Base-by-base conservation (phyloP, 2,888 invertebrate species). In the Hymenopus coronatus region DNA sequence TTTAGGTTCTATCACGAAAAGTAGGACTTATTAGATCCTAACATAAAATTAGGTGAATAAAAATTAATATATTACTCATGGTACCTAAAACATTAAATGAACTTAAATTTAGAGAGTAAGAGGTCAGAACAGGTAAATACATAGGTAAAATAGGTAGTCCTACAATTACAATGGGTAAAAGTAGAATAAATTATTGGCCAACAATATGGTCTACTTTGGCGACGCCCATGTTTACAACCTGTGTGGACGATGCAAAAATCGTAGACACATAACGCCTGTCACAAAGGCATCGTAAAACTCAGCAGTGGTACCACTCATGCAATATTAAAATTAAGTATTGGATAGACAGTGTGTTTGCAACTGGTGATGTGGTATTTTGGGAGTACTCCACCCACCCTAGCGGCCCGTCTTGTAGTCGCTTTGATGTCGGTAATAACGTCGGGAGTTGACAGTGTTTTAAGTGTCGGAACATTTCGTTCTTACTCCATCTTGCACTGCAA, bases 361-460 rank as follows among this genome's bases (percentile, higher is more conserved):
- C 54, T 70, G 54, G 2, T 70, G 54, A 70, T 25, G 54, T 70
- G 54, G 54, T 70, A 70, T 70, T 70, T 70, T 70, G 20, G 54
- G 54, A 70, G 20, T 70, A 70, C 6, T 70, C 54, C 54, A 70
- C 54, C 54, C 54, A 70, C 54, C 25, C 25, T 25, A 25, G 54
- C 54, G 54, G 54, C 54, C 54, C 54, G 25, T 14, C 54, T 4
- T 6, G 54, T 20, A 84, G 30, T 30, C 30, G 15, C 84, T 84
- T 84, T 84, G 84, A 84, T 84, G 84, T 84, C 28, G 25, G 84
- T 33, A 84, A 84, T 84, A 84, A 84, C 84, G 33, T 30, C 30
- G 28, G 30, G 30, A 33, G 84, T 84, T 84, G 84, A 84, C 84
- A 84, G 84, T 84, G 20, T 70, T 40, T 70, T 70, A 70, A 70